Conservation (phyloP, 2,113 vertebrate species). For the Noctilio leporinus region DNA sequence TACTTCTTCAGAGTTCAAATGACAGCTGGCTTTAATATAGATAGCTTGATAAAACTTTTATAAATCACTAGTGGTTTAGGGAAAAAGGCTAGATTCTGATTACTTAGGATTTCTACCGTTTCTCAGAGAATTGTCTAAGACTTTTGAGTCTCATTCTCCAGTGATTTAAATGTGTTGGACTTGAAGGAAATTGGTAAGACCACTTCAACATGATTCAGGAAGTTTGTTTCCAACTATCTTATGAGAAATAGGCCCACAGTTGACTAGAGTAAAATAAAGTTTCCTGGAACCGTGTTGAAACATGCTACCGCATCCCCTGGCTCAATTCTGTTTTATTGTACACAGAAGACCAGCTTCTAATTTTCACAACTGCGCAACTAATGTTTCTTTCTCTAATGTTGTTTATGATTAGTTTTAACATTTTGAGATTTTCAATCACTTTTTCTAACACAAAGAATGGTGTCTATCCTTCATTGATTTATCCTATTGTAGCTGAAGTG, state of each 20-base stretch:
- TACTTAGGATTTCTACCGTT: not conserved
- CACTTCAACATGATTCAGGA: conserved; percentile 43
- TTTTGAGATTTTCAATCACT: not conserved
- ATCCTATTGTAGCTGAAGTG: not conserved
- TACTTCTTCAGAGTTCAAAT: conserved; percentile 39
- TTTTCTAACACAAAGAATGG: not conserved
- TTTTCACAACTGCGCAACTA: not conserved
- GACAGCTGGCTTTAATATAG: conserved; percentile 43
- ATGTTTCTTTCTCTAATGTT: not conserved
- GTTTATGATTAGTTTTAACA: conserved; percentile 45
- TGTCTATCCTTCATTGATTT: not conserved
- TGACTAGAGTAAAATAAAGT: conserved; percentile 42
- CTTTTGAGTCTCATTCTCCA: not conserved
- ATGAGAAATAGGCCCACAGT: conserved; percentile 38
- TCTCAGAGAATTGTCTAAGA: conserved; percentile 45
- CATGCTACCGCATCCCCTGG: not conserved
- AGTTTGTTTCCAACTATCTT: conserved; percentile 31
- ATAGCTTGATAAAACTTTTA: conserved; percentile 35
- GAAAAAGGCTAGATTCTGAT: conserved; percentile 22
- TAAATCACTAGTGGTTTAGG: conserved; percentile 10
- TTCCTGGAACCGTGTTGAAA: conserved; percentile 27
- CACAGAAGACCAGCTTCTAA: not conserved
- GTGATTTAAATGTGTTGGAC: conserved; percentile 61
- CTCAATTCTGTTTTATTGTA: not conserved
- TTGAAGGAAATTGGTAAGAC: conserved; percentile 44